These are phyloP conservation scores for Notodonta dromedarius DNA, from an alignment of 2,888 invertebrate species.

Conservation along the genomic window DNA sequence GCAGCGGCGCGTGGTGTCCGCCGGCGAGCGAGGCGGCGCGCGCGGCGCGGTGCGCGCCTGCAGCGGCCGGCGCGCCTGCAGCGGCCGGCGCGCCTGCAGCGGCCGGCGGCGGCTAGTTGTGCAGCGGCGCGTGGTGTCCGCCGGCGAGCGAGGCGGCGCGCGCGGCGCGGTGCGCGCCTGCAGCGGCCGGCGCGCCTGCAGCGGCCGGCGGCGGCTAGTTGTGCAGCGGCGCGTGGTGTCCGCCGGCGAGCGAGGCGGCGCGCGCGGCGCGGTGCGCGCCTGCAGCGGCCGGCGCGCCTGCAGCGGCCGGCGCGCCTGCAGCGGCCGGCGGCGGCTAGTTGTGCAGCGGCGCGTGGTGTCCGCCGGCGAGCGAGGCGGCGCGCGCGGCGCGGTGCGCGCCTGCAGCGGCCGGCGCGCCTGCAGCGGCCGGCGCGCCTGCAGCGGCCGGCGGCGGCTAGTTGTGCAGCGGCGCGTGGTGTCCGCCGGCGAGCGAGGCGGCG, in stretches of 20 bases:
- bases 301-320: too few relatives aligned
- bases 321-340: conserved; percentile 5
- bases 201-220: conserved; percentile 5
- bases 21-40: conserved; percentile 92
- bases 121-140: conserved; percentile 87
- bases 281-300: too few relatives aligned
- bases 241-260: conserved; percentile 92
- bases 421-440: too few relatives aligned
- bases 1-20: conserved; percentile 87
- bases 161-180: conserved; percentile 93
- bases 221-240: conserved; percentile 85
- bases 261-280: conserved; percentile 93
- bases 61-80: too few relatives aligned
- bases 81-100: too few relatives aligned
- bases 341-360: conserved; percentile 85
- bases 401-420: too few relatives aligned
- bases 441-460: conserved; percentile 5
- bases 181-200: conserved; percentile 88
- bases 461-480: conserved; percentile 85
- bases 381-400: conserved; percentile 93
- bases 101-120: conserved; percentile 5
- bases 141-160: conserved; percentile 92
- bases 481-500: conserved; percentile 92
- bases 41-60: conserved; percentile 93
- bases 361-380: conserved; percentile 92